Base-by-base conservation (phyloP, 2,888 invertebrate species). In the Oscheius sp. region DNA sequence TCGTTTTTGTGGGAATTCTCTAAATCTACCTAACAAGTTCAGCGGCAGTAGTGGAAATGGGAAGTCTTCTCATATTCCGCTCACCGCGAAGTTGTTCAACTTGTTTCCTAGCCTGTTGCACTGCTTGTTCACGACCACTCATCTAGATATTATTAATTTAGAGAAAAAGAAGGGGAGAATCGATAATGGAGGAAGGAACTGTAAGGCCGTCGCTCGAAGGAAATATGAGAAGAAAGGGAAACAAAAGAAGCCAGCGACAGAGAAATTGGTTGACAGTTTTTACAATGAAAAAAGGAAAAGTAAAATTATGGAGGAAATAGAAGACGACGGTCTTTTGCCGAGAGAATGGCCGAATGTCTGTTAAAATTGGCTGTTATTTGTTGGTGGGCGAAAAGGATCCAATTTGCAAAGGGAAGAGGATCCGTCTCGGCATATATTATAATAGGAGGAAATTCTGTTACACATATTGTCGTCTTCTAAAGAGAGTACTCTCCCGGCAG, bases 61-160 rank as follows among this genome's bases (percentile, higher is more conserved):
- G 76, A 21, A 55, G 59, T 13, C 83, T 80, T 6, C 72, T 72
- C 61, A 78, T 66, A 53, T 77, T 78, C 29, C 75, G 68, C 59
- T 83, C 83, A 3, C 77, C 74, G n/a, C 81, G 72, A 2, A 83
- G 77, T 46, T 83, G 83, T 23, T 83, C 83, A 61, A 84, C 76
- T 23, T 73, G 53, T 35, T 66, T 66, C 41, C 45, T n/a, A 12
- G 64, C 66, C 45, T 72, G 72, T 16, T 72, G 66, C 18, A 72
- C 53, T 25, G 55, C 66, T 64, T 72, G 66, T 25, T 72, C 72
- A 35, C 72, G 64, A 18, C 72, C 72, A 46, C 63, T 66, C 66
- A 66, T 66, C 66, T 52, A 16, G 35, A 35, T 35, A 6, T 35
- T 35, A 9, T 35, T 35, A 35, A 35, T 35, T 35, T 35, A 35